These are phyloP conservation scores for Macropodus opercularis DNA, from an alignment of 2,797 vertebrate species.

Conservation along the genomic window DNA sequence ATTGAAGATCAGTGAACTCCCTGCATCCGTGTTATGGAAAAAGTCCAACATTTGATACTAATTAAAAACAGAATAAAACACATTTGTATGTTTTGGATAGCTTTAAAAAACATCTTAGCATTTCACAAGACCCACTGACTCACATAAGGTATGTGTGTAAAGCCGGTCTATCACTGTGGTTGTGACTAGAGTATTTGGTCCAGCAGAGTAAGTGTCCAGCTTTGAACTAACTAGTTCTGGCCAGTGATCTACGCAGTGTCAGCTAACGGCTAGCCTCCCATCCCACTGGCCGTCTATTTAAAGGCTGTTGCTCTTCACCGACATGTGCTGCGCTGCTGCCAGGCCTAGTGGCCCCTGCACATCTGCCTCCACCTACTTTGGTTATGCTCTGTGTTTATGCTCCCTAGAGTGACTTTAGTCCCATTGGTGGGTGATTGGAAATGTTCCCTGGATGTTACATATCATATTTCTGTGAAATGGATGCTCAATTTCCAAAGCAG, in stretches of 20 bases:
- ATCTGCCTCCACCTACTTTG: slow-evolving; percentile 18
- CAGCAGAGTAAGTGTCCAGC: slow-evolving; percentile 12
- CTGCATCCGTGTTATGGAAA: slow-evolving; percentile 4
- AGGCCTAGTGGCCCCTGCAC: slow-evolving; percentile 1
- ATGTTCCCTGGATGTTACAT: slow-evolving; percentile 20
- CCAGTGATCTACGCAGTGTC: slow-evolving; percentile 41
- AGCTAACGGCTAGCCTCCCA: slow-evolving; percentile 38
- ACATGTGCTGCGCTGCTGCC: slow-evolving; percentile 38
- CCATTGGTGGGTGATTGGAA: slow-evolving; percentile 27
- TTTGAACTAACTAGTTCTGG: slow-evolving; percentile 20
- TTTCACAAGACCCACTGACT: slow-evolving; percentile 1
- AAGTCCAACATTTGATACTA: background rate
- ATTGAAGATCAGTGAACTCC: slow-evolving; percentile 1
- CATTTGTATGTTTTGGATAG: slow-evolving; percentile 11
- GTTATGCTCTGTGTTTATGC: slow-evolving; percentile 36
- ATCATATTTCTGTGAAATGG: slow-evolving; percentile 10
- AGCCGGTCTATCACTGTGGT: slow-evolving; percentile 35
- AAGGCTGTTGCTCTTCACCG: slow-evolving; percentile 30
- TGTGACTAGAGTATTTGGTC: slow-evolving; percentile 2
- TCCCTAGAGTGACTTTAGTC: background rate
- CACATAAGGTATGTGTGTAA: background rate
- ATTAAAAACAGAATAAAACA: slow-evolving; percentile 9
- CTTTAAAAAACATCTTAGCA: background rate
- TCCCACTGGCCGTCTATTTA: slow-evolving; percentile 50
- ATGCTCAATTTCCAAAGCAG: slow-evolving; percentile 17